These are phyloP conservation scores for Alligator mississippiensis DNA, from an alignment of 2,113 vertebrate genomes.

Conservation along the genomic window DNA sequence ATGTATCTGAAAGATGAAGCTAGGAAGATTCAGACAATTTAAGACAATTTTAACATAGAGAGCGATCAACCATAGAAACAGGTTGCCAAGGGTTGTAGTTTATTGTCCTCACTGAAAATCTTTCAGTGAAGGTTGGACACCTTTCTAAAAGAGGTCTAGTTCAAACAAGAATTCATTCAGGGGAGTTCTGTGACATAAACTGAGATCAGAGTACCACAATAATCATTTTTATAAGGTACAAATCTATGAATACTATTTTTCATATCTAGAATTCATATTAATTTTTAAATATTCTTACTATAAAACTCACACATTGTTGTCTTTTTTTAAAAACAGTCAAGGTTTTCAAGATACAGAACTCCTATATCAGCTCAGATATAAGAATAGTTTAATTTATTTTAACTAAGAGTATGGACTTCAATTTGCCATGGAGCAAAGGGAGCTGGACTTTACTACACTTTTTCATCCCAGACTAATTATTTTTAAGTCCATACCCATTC, in stretches of 20 bases:
- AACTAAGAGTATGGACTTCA: too few relatives aligned
- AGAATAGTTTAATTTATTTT: not conserved
- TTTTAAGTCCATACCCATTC: too few relatives aligned
- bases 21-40: not conserved
- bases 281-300: not conserved
- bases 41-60: not conserved
- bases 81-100: not conserved
- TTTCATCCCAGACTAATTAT: too few relatives aligned
- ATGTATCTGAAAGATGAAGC: not conserved
- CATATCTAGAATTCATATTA: not conserved
- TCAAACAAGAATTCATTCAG: not conserved
- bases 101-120: not conserved
- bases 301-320: not conserved
- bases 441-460: too few relatives aligned
- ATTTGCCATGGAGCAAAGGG: too few relatives aligned
- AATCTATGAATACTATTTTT: rapidly evolving
- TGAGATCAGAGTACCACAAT: not conserved
- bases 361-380: not conserved
- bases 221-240: not conserved
- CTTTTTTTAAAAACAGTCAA: not conserved
- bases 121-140: not conserved
- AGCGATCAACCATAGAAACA: not conserved
- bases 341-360: not conserved
- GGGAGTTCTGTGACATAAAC: not conserved
- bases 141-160: not conserved